Base-by-base conservation (phyloP, 2,888 invertebrate genomes). In the Stenurella melanura region DNA sequence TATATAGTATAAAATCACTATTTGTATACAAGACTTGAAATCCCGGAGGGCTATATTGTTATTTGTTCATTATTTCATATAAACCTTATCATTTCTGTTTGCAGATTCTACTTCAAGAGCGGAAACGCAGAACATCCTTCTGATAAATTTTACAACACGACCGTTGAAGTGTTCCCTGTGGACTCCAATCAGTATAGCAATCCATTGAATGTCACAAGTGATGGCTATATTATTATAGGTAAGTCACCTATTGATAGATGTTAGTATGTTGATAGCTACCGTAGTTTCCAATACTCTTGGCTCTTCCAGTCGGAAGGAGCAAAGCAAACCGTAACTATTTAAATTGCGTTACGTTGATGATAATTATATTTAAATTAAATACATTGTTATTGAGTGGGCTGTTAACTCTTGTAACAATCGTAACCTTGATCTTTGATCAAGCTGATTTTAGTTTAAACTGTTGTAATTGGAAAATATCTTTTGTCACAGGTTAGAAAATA, bases 41-140 rank as follows among this genome's bases (percentile, higher is more conserved):
- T 26, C 21, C 21, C 21, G 21, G 2, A 26, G 21, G 21, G 21
- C 4, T 26, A 26, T 4, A 26, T 26, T 26, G 21, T 26, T 26
- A 26, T 34, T 34, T 34, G 30, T 7, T 34, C 30, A 34, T 9
- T 34, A n/a, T 50, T 15, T n/a, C n/a, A n/a, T 50, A n/a, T n/a
- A 50, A 74, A 30, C 34, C 50, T 73, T 68, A 81, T 69, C 75
- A n/a, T n/a, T 67, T 19, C 15, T n/a, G 15, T 89, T 90, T 50
- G n/a, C 87, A 96, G 96, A 83, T 97, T 93, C 90, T 91, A 93
- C 77, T 95, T 97, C 88, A 93, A 96, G 77, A 97, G 97, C 88
- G 97, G 97, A 30, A 98, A 97, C 89, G 93, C 94, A 0, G 96
- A 97, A 85, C 97, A 98, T 90, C 94, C 95, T 0, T 95, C 95